phyloP scores from a whole-genome alignment of 1,140 invertebrate species.

The Aricia agestis region DNA sequence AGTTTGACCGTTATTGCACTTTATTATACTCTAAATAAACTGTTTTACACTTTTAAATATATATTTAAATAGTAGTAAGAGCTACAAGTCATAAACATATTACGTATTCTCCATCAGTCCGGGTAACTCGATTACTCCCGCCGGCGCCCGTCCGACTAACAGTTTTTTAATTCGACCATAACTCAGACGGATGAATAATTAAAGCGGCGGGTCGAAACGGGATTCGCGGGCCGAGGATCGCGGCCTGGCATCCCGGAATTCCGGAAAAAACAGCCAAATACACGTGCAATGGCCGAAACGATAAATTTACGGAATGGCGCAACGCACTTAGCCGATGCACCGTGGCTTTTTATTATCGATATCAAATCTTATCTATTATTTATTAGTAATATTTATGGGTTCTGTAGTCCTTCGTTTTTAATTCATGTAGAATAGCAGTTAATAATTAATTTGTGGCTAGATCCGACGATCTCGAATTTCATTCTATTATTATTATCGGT shows the following conservation, averaged over 20 bases:
- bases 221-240: constrained; percentile 24
- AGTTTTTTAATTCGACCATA: constrained; percentile 78
- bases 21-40: no score
- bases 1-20: no score
- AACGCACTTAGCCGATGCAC: constrained; percentile 55
- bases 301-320: constrained; percentile 66
- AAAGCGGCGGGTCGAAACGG: constrained; percentile 59
- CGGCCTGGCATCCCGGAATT: constrained; percentile 26
- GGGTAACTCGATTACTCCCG: constrained; percentile 71
- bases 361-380: not conserved
- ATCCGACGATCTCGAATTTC: no score
- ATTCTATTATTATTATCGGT: no score
- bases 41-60: no score
- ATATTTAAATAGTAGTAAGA: no score
- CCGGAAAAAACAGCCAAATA: not conserved
- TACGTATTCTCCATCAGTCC: constrained; percentile 67
- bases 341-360: constrained; percentile 2
- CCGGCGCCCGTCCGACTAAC: constrained; percentile 71
- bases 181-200: constrained; percentile 77
- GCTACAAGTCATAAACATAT: constrained; percentile 36
- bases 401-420: no score
- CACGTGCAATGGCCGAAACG: constrained; percentile 36
- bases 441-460: no score
- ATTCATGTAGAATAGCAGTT: no score
- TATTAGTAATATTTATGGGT: not conserved